A percentile compares a stretch with the other conserved stretches of the same genome.
These are phyloP conservation scores for Melanogrammus aeglefinus DNA, from an alignment of 2,797 vertebrate species.

Conservation along the genomic window DNA sequence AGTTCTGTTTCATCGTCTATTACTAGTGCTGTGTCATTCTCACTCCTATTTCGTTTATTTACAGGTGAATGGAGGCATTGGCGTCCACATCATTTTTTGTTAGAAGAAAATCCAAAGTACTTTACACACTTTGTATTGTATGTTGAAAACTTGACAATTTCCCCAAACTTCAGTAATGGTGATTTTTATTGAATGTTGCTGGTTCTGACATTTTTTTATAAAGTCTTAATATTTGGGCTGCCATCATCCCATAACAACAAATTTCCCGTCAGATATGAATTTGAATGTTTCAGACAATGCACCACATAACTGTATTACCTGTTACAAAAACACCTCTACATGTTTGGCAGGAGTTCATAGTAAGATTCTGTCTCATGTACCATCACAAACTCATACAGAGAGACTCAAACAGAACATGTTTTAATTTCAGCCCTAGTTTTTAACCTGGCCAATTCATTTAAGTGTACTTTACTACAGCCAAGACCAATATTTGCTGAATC, in stretches of 20 bases:
- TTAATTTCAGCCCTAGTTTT: background rate
- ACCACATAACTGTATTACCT: background rate
- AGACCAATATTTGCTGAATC: background rate
- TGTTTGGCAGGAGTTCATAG: background rate
- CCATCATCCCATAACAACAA: background rate
- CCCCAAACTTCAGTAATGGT: background rate
- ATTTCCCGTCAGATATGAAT: background rate
- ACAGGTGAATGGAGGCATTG: constrained; percentile 63
- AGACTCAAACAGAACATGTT: background rate
- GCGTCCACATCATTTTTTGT: constrained; percentile 8
- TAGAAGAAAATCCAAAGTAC: background rate
- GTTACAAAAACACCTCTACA: background rate
- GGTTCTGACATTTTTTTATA: background rate
- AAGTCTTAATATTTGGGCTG: background rate
- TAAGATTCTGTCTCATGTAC: background rate
- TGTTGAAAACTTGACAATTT: background rate
- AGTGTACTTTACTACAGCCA: background rate
- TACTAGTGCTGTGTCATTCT: constrained; percentile 27
- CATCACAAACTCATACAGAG: background rate
- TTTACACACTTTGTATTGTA: background rate
- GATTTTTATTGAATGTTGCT: background rate
- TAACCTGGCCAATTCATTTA: background rate
- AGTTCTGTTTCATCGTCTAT: constrained; percentile 20
- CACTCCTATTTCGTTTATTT: constrained; percentile 38
- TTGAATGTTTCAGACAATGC: background rate